Base-by-base conservation (phyloP, 2,888 invertebrate genomes). In the Dynastes tityus region DNA sequence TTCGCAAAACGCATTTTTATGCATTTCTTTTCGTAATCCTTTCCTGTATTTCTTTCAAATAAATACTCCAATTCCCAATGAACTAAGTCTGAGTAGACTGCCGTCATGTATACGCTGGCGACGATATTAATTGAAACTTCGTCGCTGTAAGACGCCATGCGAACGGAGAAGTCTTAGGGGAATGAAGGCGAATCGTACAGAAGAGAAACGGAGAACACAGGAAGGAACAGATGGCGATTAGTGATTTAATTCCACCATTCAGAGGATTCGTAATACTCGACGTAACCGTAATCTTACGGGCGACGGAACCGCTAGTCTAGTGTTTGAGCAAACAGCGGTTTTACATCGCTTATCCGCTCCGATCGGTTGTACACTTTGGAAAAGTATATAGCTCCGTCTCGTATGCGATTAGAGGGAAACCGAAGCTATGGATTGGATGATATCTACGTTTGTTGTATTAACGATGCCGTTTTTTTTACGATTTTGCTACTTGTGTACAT, bases 251-350 rank as follows among this genome's bases (percentile, higher is more conserved):
- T 85, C 85, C 84, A 82, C 83, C 79, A 84, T 85, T 85, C 84
- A 85, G 82, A 49, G 67, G 49, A 83, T 82, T 84, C 79, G 84
- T 85, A 85, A 85, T 85, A 80, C 85, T 82, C 79, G 80, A 81
- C 84, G 84, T 84, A 84, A 84, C 84, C 83, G 83, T 84, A 84
- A 84, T 85, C 85, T 84, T 84, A 85, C 85, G 85, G 82, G 84
- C 83, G 83, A 82, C 79, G 58, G 55, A 71, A n/a, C 58, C 71
- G 82, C 81, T 37, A 37, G 83, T 83, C 82, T 83, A 84, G 85
- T 83, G 84, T 83, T 71, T 83, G 81, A 81, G 83, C 84, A 85
- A 85, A 85, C 84, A 85, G 82, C 80, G 80, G 80, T 82, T 84
- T 85, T 83, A 85, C 84, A 84, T 83, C 83, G 82, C 37, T 71